These are phyloP conservation scores for Pristionchus japonicus DNA, from an alignment of 2,888 invertebrate genomes.

Conservation along the genomic window DNA sequence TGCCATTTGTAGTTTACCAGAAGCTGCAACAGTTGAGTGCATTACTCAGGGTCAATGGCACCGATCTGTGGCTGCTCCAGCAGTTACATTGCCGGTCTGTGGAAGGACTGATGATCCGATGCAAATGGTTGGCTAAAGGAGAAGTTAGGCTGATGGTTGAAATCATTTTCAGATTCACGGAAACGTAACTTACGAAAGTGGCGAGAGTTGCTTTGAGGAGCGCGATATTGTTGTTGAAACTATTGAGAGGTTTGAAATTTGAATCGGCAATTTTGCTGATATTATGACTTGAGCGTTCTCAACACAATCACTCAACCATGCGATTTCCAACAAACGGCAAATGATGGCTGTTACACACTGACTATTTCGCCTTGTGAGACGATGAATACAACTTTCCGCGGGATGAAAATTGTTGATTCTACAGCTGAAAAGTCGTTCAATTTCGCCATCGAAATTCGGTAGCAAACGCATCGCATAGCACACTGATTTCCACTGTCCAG, in stretches of 20 bases:
- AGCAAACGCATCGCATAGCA: too few relatives aligned
- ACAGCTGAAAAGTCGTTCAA: not conserved
- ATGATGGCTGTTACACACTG: not conserved
- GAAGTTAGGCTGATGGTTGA: too few relatives aligned
- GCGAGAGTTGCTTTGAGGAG: not conserved
- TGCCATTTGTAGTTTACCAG: too few relatives aligned
- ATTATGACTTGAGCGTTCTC: not conserved
- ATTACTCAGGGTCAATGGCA: constrained; percentile 1
- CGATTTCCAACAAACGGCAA: not conserved
- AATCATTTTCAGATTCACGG: not conserved
- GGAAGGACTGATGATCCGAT: not conserved
- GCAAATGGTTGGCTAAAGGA: too few relatives aligned
- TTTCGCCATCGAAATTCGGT: not conserved
- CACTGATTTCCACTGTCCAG: too few relatives aligned
- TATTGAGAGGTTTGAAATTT: not conserved
- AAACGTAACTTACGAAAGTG: not conserved
- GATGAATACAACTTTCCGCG: too few relatives aligned
- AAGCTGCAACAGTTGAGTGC: too few relatives aligned
- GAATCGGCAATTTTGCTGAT: not conserved
- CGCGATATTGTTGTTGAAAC: not conserved
- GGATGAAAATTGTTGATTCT: too few relatives aligned
- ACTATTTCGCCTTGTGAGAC: not conserved
- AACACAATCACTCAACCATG: not conserved
- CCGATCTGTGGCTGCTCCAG: not conserved
- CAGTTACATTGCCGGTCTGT: not conserved